A percentile compares a stretch with the other conserved stretches of the same genome.
These are phyloP conservation scores for Lypha dubia DNA, from an alignment of 2,888 invertebrate genomes.

Conservation along the genomic window DNA sequence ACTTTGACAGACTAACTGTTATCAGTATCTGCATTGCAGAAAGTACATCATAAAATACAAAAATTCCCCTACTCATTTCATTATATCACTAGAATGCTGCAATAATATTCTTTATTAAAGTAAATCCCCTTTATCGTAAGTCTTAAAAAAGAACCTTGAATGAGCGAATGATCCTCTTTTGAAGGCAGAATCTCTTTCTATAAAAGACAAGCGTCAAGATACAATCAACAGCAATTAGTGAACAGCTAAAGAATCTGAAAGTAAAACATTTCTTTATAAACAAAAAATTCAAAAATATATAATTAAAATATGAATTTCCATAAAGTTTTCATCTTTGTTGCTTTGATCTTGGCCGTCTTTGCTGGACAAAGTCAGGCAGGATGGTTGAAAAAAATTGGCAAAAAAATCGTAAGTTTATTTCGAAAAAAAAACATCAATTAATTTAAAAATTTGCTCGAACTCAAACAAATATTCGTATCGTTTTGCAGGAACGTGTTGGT, in stretches of 20 bases:
- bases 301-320: constrained; percentile 74
- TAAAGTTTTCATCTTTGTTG: constrained; percentile 74
- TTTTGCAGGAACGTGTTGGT: constrained; percentile 74
- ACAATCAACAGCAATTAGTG: background rate
- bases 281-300: background rate
- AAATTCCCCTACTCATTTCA: background rate
- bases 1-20: background rate
- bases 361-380: constrained; percentile 78
- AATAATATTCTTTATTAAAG: background rate
- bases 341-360: constrained; percentile 76
- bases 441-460: background rate
- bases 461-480: background rate
- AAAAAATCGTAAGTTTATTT: constrained; percentile 77
- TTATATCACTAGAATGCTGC: background rate
- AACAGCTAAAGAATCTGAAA: background rate
- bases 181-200: background rate
- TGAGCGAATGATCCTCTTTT: background rate
- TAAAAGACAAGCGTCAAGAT: background rate
- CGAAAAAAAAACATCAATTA: background rate
- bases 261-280: background rate
- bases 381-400: constrained; percentile 78
- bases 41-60: background rate
- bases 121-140: background rate
- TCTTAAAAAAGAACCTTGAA: background rate
- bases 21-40: background rate